Conservation (phyloP, 2,113 vertebrate species). For the Spilogale gracilis region DNA sequence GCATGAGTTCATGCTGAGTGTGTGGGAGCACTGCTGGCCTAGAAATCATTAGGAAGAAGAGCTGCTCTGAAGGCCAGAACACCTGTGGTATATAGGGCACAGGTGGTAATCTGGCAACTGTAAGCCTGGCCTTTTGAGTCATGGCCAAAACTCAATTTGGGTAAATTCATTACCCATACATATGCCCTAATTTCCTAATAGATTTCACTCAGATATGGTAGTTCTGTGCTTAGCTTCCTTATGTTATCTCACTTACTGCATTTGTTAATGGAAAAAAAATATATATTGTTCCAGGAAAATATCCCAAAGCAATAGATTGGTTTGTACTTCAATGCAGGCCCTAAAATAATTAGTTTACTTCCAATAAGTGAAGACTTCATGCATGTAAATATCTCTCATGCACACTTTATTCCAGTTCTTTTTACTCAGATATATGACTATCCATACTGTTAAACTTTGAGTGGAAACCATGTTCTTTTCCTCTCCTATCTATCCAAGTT, state of each 20-base stretch:
- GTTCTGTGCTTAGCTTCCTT: constrained; percentile 14
- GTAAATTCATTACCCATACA: constrained; percentile 58
- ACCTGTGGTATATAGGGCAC: constrained; percentile 73
- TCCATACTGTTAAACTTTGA: not conserved
- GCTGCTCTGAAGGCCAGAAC: constrained; percentile 17
- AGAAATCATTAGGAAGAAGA: not conserved
- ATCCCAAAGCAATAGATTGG: not conserved
- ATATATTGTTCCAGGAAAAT: constrained; percentile 4
- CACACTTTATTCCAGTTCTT: not conserved
- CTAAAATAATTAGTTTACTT: not conserved
- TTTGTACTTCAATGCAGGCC: not conserved
- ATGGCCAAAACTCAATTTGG: constrained; percentile 47
- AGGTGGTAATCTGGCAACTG: constrained; percentile 71
- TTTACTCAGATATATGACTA: not conserved
- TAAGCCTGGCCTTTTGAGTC: constrained; percentile 36
- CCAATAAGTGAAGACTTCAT: not conserved
- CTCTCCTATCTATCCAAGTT: not conserved
- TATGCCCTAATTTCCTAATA: constrained; percentile 56
- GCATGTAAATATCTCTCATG: not conserved
- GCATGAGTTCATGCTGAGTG: not conserved
- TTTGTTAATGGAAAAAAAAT: not conserved
- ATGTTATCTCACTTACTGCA: not conserved
- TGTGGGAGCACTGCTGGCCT: not conserved
- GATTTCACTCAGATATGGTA: not conserved
- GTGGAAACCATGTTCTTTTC: not conserved